phyloP scores from a whole-genome alignment of 2,888 invertebrate species.

The Andrena haemorrhoa region DNA sequence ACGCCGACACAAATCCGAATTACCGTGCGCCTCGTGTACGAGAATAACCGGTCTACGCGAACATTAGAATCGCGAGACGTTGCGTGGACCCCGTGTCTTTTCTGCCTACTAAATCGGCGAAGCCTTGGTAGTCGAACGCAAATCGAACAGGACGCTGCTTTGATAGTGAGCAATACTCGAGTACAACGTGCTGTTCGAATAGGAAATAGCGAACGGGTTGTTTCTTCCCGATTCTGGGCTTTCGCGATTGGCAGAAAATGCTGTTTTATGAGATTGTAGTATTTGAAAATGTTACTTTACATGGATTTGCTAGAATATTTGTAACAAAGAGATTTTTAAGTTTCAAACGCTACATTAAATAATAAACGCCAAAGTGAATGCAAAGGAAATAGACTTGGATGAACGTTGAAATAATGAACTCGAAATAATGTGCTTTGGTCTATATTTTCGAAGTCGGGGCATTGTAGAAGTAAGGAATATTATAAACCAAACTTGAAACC shows the following conservation, averaged over 20 bases:
- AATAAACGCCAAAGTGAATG: neutral
- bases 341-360: neutral
- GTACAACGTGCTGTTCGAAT: neutral
- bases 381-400: neutral
- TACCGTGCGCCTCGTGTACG: constrained; percentile 49
- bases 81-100: neutral
- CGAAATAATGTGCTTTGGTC: too few species aligned
- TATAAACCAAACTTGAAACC: neutral
- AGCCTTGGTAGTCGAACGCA: neutral
- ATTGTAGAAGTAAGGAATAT: neutral
- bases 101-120: too few species aligned
- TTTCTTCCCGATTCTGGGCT: neutral
- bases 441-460: too few species aligned
- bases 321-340: neutral
- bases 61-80: constrained; percentile 42
- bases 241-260: too few species aligned
- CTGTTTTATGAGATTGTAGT: neutral
- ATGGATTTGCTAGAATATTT: too few species aligned
- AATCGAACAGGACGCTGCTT: neutral
- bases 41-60: constrained; percentile 44
- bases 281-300: neutral
- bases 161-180: neutral
- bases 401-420: neutral
- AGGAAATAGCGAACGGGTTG: neutral
- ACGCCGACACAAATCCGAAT: constrained; percentile 58